Base-by-base conservation (phyloP, 2,888 invertebrate genomes). In the Blastobasis lacticolella region DNA sequence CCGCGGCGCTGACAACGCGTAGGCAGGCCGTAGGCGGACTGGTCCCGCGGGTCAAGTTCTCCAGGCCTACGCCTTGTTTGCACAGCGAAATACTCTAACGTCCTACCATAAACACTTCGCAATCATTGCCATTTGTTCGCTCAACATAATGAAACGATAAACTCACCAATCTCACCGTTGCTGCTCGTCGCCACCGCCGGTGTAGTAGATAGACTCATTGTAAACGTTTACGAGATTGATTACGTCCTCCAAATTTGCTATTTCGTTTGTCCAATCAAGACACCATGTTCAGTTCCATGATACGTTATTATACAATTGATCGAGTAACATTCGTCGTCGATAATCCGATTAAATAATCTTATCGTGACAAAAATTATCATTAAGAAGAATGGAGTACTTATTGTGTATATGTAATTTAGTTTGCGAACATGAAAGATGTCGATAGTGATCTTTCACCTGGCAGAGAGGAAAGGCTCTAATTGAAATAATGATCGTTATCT, bases 121-220 rank as follows among this genome's bases (percentile, higher is more conserved):
- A 23, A 23, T 23, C 23, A 23, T 23, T 23, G 49, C 45, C 38
- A 46, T 44, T 47, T 45, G 10, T 10, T 37, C 5, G 46, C 8
- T 37, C 36, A 52, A 38, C 46, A 49, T 49, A 46, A 43, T 44
- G 46, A 49, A 46, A 40, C 43, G 10, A 42, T 9, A 52, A 57
- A 81, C 85, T 85, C 75, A 86, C 85, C 84, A 54, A 79, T 71
- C 69, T 84, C 85, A 56, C 81, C 83, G 60, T 71, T 80, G 62
- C 71, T 73, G 57, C 61, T 67, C 53, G 69, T 48, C 3, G 56
- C 58, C 23, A 23, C 23, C 37, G 69, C 69, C 8, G 78, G 61
- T 44, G 76, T 63, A 48, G 77, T 63, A 49, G 78, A 73, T 51
- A 81, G 59, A 69, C 78, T 82, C 82, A 85, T 84, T 66, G 73